These are phyloP conservation scores for Temnothorax ravouxi DNA, from an alignment of 2,888 invertebrate genomes.

Conservation along the genomic window DNA sequence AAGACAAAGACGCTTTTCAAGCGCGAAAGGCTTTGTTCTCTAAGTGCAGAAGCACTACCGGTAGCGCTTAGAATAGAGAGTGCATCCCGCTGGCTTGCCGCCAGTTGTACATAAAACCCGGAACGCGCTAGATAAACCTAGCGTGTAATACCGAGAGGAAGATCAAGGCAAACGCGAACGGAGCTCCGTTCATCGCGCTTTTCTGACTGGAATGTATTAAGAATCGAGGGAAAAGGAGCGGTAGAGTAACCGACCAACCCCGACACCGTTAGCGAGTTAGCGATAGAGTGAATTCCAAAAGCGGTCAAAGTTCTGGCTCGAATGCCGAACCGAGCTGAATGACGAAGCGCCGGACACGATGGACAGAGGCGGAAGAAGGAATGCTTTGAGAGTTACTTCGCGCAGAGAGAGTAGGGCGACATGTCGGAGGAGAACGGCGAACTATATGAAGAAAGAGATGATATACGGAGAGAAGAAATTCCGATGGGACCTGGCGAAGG, in stretches of 20 bases:
- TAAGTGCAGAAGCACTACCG: slow-evolving; percentile 11
- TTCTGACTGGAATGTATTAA: slow-evolving; percentile 68
- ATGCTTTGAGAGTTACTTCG: slow-evolving; percentile 65
- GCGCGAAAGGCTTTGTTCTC: slow-evolving; percentile 16
- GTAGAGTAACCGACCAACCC: slow-evolving; percentile 47
- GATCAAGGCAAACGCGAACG: slow-evolving; percentile 66
- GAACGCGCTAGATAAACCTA: slow-evolving; percentile 65
- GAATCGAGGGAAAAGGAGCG: slow-evolving; percentile 30
- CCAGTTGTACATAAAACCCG: slow-evolving; percentile 60
- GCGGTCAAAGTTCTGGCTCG: slow-evolving; percentile 48
- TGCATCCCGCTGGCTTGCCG: slow-evolving; percentile 52
- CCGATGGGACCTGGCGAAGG: slow-evolving; percentile 50
- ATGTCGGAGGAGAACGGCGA: background rate
- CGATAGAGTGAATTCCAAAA: slow-evolving; percentile 35
- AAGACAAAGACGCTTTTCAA: background rate
- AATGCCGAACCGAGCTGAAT: slow-evolving; percentile 40
- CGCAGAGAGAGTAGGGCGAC: slow-evolving; percentile 14
- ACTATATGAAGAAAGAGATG: slow-evolving; percentile 15
- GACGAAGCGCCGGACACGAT: slow-evolving; percentile 31
- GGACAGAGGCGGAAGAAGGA: slow-evolving; percentile 54
- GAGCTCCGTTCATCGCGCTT: slow-evolving; percentile 54
- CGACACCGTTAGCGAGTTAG: slow-evolving; percentile 47
- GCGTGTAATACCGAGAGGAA: slow-evolving; percentile 68
- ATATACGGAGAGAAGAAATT: slow-evolving; percentile 35
- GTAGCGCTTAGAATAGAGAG: slow-evolving; percentile 55